Conservation (phyloP, 2,113 vertebrate species). For the Neoarius graeffei region DNA sequence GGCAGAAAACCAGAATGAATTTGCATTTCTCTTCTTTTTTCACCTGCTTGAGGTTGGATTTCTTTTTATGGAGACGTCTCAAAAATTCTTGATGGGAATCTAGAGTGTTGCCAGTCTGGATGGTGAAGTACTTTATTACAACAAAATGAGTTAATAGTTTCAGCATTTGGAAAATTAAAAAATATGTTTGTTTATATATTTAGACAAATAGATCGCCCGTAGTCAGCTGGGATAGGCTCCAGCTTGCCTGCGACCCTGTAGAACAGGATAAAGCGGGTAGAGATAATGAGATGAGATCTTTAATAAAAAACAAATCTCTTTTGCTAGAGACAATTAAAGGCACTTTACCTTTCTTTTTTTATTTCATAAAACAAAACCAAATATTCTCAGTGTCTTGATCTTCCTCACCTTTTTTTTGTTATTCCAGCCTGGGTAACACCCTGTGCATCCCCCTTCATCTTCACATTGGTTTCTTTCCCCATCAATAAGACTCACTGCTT, state of each 20-base stretch:
- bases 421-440: no score
- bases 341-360: neutral
- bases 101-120: neutral
- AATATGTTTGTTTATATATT: neutral
- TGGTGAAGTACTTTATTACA: neutral
- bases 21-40: neutral
- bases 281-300: no score
- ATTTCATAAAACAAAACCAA: no score
- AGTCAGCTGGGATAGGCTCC: no score
- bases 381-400: no score
- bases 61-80: neutral
- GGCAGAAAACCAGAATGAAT: constrained; percentile 30
- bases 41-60: neutral
- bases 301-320: neutral
- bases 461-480: neutral
- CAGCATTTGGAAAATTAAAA: neutral
- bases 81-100: neutral
- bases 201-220: no score
- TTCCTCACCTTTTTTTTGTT: no score
- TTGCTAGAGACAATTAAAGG: neutral
- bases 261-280: no score
- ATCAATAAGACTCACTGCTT: neutral
- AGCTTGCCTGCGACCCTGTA: no score
- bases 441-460: no score
- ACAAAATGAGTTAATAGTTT: neutral